Percentiles rank a stretch among this genome's conserved stretches.
Evolutionary conservation across 2,113 vertebrate species (phyloP).

Genomic region (Microcebus tavaratra): DNA sequence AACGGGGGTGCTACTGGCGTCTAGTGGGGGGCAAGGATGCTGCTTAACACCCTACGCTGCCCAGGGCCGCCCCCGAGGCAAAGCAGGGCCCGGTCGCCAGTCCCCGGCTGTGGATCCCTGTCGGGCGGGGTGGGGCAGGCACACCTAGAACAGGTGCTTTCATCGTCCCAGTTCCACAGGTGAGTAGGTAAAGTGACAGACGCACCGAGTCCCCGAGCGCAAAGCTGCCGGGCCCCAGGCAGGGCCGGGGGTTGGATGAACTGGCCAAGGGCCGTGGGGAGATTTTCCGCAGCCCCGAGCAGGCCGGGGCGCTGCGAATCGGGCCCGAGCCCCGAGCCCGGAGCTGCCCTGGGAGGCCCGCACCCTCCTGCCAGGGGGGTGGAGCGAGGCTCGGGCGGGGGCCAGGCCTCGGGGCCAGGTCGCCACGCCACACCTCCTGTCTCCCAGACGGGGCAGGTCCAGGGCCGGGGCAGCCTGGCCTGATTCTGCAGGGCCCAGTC

Average conservation of each 20-base stretch:
- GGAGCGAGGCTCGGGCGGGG: neutral
- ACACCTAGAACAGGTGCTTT: accelerated
- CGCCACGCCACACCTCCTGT: neutral
- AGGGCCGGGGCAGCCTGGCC: neutral
- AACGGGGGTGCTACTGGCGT: neutral
- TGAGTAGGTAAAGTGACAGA: neutral
- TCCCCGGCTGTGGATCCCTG: accelerated
- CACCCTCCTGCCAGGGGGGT: neutral
- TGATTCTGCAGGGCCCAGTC: neutral
- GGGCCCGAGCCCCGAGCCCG: neutral
- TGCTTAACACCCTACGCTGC: accelerated
- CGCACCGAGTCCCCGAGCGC: accelerated
- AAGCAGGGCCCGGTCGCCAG: accelerated
- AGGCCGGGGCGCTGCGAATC: neutral
- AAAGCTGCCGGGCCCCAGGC: neutral
- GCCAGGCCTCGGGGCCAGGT: neutral
- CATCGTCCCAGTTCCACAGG: no score
- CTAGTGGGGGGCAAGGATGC: neutral
- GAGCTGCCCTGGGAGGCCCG: neutral
- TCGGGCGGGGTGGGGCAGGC: no score
- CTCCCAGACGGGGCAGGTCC: neutral
- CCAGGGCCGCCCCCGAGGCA: accelerated
- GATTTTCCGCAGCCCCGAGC: accelerated
- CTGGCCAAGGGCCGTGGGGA: neutral
- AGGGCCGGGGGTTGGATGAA: accelerated